A percentile compares a stretch with the other conserved stretches of the same genome.
Evolutionary conservation across 1,140 invertebrate species (phyloP).

Genomic region (Procambarus virginalis): DNA sequence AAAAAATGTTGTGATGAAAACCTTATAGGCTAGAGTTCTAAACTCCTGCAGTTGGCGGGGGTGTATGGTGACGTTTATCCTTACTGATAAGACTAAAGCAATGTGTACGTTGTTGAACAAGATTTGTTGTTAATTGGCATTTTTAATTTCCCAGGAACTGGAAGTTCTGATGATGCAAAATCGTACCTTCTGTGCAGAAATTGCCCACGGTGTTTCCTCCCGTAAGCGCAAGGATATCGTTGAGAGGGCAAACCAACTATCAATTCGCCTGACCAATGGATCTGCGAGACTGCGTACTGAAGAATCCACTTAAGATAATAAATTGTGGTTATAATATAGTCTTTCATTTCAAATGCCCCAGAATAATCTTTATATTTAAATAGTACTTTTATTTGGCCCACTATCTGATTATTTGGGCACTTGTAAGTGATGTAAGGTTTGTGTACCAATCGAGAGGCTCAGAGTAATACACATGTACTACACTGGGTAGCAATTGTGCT

Average conservation of each 20-base stretch:
- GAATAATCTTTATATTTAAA: too few relatives aligned
- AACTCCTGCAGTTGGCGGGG: constrained; percentile 24
- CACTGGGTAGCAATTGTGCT: too few relatives aligned
- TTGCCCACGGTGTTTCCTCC: constrained; percentile 96
- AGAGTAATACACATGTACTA: too few relatives aligned
- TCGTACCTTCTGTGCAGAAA: constrained; percentile 96
- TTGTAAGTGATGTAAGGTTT: too few relatives aligned
- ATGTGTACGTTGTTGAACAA: background rate
- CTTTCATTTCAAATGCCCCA: background rate
- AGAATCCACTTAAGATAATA: constrained; percentile 90
- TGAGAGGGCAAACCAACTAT: constrained; percentile 95
- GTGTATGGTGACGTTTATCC: background rate
- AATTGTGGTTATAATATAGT: background rate
- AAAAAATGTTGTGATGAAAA: background rate
- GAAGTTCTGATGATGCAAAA: constrained; percentile 99
- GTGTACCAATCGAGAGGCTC: too few relatives aligned
- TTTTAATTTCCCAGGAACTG: constrained; percentile 84
- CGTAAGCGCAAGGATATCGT: constrained; percentile 97
- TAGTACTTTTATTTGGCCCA: too few relatives aligned
- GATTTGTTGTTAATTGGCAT: background rate
- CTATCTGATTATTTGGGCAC: too few relatives aligned
- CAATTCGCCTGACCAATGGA: constrained; percentile 96
- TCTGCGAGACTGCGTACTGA: constrained; percentile 96
- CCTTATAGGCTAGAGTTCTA: constrained; percentile 21
- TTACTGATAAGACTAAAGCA: background rate